Evolutionary conservation across 2,797 vertebrate species (phyloP), one percentile per base, ranked within the genome.

Genomic region (Xyrichtys novacula): DNA sequence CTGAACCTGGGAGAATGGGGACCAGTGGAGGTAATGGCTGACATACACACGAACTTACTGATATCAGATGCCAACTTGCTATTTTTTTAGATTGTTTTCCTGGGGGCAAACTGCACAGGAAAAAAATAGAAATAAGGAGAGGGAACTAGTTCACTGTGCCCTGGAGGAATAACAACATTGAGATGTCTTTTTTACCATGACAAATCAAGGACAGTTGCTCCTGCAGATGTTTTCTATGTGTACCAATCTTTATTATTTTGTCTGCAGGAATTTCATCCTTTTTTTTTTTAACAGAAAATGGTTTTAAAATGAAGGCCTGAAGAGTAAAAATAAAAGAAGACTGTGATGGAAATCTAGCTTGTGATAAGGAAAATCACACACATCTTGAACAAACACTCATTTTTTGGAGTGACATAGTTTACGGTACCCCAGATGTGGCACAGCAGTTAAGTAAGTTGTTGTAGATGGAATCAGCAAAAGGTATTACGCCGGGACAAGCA

Each of bases 21-120:
- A 72, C 65, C 44, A 61, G 66, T 29, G 52, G 62, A 90, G 89
- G 90, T 92, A 89, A 88, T 38, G 36, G 49, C 65, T 65, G 43
- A 46, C 46, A 40, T 25, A 66, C 20, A 53, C 28, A 32, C 4
- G 48, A 15, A 55, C 19, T 12, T 9, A 70, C 54, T 60, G 28
- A 0, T 38, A 20, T 69, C 28, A 31, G 43, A 16, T 55, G 28
- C 22, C 19, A 53, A 6, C 15, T 7, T 61, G 38, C 8, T 7
- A 42, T 36, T 48, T 38, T 39, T 62, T 1, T 63, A 36, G 52
- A 8, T 50, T n/a, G n/a, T n/a, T 60, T 11, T 53, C 14, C 22
- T 49, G 29, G 8, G 10, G 31, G 34, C 12, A 53, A 52, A 70
- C 5, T 55, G 68, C 26, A 43, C 1, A 14, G 19, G 38, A 53